Percentiles rank a stretch among this genome's conserved stretches.
These are phyloP conservation scores for Tenualosa ilisha DNA, from an alignment of 2,797 vertebrate species.

Conservation along the genomic window DNA sequence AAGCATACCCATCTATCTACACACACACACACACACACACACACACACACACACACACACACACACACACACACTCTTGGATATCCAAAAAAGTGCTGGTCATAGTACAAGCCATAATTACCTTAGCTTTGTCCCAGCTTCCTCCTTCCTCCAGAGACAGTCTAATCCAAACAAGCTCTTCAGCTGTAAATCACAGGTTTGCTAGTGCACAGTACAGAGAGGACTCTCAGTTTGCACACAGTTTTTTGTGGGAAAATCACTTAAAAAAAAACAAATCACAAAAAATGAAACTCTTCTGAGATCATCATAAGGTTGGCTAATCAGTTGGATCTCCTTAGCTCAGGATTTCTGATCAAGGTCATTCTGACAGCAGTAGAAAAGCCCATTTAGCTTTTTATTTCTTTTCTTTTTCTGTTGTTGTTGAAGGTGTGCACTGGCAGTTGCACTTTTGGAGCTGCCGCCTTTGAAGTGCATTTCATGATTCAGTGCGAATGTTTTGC, in stretches of 20 bases:
- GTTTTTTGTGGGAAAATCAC: too few species aligned
- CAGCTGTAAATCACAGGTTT: neutral
- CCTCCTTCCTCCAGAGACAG: neutral
- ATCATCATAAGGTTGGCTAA: constrained; percentile 15
- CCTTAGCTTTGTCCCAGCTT: constrained; percentile 16
- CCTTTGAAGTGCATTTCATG: neutral
- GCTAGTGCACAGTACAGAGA: neutral
- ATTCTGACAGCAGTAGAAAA: neutral
- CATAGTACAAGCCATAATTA: neutral
- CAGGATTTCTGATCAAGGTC: neutral
- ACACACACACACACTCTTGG: neutral
- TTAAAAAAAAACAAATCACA: too few species aligned
- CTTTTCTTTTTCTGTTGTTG: neutral
- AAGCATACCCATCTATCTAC: neutral
- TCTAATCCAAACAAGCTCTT: neutral
- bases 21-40: neutral
- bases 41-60: neutral
- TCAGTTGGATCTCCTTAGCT: constrained; percentile 27
- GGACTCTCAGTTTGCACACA: neutral
- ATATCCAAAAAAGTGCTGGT: neutral
- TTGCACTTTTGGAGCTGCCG: constrained; percentile 7
- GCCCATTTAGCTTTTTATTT: neutral
- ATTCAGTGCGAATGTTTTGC: constrained; percentile 11
- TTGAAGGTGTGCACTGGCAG: neutral
- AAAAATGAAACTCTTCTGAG: neutral